A percentile compares a stretch with the other conserved stretches of the same genome.
Evolutionary conservation across 2,797 vertebrate species (phyloP).

Genomic region (Phoxinus dragarum): DNA sequence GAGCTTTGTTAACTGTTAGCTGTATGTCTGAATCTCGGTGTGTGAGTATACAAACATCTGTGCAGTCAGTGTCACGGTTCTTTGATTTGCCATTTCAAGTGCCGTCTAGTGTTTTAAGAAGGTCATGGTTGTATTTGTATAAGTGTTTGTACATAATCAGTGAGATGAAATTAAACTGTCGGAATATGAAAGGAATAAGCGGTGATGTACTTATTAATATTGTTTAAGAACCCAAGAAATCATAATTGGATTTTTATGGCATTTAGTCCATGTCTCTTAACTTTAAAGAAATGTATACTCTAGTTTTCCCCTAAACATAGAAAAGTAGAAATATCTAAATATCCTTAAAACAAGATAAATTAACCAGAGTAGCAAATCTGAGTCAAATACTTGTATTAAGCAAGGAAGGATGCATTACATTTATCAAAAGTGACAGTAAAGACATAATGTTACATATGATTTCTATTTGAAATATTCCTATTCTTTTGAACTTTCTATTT

Average conservation of each 20-base stretch:
- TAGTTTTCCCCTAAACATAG: background rate
- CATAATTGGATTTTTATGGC: background rate
- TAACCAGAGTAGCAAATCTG: background rate
- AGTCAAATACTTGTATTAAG: no score
- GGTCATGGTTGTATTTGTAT: background rate
- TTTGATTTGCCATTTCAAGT: background rate
- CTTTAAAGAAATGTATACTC: background rate
- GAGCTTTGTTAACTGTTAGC: conserved; percentile 2
- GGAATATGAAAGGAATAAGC: background rate
- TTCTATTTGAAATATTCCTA: background rate
- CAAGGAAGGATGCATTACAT: background rate
- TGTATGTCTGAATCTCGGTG: background rate
- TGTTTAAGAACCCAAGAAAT: background rate
- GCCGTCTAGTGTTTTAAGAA: background rate
- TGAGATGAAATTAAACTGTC: background rate
- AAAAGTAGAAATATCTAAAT: background rate
- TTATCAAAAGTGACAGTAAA: background rate
- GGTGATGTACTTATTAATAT: background rate
- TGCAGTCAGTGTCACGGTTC: background rate
- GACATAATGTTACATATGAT: background rate
- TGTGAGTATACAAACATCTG: background rate
- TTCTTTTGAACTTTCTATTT: background rate
- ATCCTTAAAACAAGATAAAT: background rate
- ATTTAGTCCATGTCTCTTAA: background rate
- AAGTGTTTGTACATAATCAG: background rate